Conservation (phyloP, 2,113 vertebrate species). For the Plecturocebus donacophilus region DNA sequence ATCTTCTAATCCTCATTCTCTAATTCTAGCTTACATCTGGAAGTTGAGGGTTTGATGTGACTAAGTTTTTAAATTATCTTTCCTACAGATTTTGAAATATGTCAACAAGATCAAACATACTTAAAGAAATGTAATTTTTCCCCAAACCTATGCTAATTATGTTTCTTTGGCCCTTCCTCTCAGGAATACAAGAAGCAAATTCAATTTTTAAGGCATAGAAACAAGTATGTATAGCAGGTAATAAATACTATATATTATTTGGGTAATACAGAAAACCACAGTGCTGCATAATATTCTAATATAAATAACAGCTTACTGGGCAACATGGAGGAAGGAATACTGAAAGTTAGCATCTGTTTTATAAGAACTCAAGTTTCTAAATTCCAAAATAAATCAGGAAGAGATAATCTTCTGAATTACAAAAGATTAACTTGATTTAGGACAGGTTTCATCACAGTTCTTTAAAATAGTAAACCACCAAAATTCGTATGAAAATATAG, state of each 20-base stretch:
- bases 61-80: slow-evolving; percentile 35
- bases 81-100: neutral
- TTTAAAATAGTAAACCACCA: neutral
- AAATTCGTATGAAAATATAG: neutral
- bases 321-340: neutral
- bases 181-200: neutral
- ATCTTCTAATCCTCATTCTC: neutral
- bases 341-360: neutral
- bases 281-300: neutral
- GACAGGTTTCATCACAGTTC: neutral
- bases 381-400: neutral
- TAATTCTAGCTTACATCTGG: neutral
- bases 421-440: neutral
- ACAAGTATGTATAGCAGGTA: neutral
- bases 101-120: neutral
- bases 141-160: neutral
- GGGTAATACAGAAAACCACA: neutral
- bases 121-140: neutral
- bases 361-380: neutral
- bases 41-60: neutral
- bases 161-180: neutral
- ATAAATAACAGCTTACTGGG: neutral
- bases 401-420: neutral
- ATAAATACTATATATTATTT: neutral
- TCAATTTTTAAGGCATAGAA: neutral